These are phyloP conservation scores for Morphnarchus princeps DNA, from an alignment of 2,113 vertebrate genomes.

Conservation along the genomic window DNA sequence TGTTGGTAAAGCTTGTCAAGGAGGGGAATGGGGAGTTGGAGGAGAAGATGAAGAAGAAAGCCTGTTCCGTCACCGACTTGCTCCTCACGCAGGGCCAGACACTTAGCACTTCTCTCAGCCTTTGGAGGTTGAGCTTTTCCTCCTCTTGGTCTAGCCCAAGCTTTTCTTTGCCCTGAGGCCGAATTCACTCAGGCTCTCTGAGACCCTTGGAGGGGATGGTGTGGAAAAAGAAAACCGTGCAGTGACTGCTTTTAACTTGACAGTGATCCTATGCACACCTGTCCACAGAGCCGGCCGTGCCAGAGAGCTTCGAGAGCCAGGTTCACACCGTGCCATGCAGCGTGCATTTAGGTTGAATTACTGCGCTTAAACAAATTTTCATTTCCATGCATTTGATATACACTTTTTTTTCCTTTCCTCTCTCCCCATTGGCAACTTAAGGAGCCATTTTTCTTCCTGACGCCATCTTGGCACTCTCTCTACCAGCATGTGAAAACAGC, in stretches of 20 bases:
- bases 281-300: background rate
- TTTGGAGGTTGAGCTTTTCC: background rate
- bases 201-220: background rate
- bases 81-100: background rate
- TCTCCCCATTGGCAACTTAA: conserved; percentile 50
- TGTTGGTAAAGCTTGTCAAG: background rate
- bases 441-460: conserved; percentile 65
- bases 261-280: background rate
- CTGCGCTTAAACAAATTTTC: conserved; percentile 46
- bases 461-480: conserved; percentile 70
- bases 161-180: background rate
- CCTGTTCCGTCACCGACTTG: background rate
- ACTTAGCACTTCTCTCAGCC: background rate
- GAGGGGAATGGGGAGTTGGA: background rate
- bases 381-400: conserved; percentile 66
- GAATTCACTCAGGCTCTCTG: background rate
- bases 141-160: background rate
- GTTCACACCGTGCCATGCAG: background rate
- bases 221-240: background rate
- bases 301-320: background rate
- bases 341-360: conserved; percentile 22
- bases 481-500: conserved; percentile 64
- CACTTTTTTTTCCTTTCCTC: background rate
- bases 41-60: background rate
- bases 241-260: background rate